These are phyloP conservation scores for Trisateles emortualis DNA, from an alignment of 2,888 invertebrate genomes.

Conservation along the genomic window DNA sequence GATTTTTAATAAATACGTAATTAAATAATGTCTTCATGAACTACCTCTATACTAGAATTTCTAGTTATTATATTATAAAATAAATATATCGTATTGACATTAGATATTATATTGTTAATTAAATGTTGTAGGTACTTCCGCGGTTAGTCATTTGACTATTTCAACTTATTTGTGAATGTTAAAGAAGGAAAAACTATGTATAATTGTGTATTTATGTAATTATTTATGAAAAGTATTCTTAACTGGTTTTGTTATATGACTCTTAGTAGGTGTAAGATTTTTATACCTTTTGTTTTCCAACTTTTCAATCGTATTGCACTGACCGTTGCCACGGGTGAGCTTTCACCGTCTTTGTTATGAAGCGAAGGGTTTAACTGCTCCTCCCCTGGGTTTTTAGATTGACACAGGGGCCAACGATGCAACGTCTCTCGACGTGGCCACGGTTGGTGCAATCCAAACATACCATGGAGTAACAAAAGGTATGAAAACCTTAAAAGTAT, in stretches of 20 bases:
- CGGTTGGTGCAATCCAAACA: too few species aligned
- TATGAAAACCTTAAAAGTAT: too few species aligned
- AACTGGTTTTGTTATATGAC: neutral
- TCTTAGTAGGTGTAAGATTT: neutral
- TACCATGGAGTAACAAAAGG: too few species aligned
- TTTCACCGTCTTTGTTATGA: too few species aligned
- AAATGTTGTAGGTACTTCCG: conserved; percentile 39
- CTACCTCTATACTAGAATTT: conserved; percentile 71
- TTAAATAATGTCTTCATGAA: conserved; percentile 51
- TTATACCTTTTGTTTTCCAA: too few species aligned
- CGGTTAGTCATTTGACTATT: neutral
- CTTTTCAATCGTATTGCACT: too few species aligned
- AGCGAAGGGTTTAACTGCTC: too few species aligned
- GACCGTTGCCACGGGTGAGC: too few species aligned
- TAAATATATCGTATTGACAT: conserved; percentile 43
- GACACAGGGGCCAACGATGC: too few species aligned
- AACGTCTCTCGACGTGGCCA: too few species aligned
- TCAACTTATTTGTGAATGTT: conserved; percentile 22
- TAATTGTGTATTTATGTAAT: conserved; percentile 5
- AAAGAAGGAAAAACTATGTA: conserved; percentile 2
- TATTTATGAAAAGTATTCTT: conserved; percentile 1
- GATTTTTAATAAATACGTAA: conserved; percentile 67
- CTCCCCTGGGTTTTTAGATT: too few species aligned
- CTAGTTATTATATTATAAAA: conserved; percentile 15
- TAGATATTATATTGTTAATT: conserved; percentile 47